phyloP scores from a whole-genome alignment of 1,140 invertebrate species.

The Philopotamus ludificatus region DNA sequence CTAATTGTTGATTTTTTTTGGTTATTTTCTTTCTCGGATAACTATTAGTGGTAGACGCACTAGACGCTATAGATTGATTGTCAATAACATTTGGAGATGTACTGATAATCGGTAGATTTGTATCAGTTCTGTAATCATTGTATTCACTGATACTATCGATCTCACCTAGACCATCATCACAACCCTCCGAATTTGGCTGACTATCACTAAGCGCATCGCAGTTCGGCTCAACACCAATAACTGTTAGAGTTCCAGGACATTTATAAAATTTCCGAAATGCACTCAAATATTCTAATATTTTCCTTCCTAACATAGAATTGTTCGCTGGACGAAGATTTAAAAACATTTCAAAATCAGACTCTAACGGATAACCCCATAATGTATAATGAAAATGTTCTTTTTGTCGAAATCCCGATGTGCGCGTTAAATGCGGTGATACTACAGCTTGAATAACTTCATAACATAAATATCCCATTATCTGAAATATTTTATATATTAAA shows the following conservation, averaged over 20 bases:
- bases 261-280: slow-evolving; percentile 55
- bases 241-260: slow-evolving; percentile 36
- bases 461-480: slow-evolving; percentile 60
- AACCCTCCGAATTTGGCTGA: slow-evolving; percentile 51
- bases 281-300: slow-evolving; percentile 57
- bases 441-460: slow-evolving; percentile 56
- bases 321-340: slow-evolving; percentile 59
- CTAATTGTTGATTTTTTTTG: slow-evolving; percentile 50
- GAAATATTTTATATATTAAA: slow-evolving; percentile 38
- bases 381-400: slow-evolving; percentile 57
- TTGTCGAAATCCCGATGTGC: slow-evolving; percentile 52
- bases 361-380: slow-evolving; percentile 60
- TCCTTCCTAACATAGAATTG: slow-evolving; percentile 56
- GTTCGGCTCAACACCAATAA: not conserved
- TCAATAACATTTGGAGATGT: slow-evolving; percentile 1
- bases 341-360: slow-evolving; percentile 58
- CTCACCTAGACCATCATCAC: slow-evolving; percentile 51
- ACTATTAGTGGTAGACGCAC: slow-evolving; percentile 3
- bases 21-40: not conserved
- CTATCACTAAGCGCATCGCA: slow-evolving; percentile 42
- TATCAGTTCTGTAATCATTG: slow-evolving; percentile 16
- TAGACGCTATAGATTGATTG: slow-evolving; percentile 24
- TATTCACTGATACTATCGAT: slow-evolving; percentile 42
- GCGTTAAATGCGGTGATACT: slow-evolving; percentile 52
- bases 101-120: not conserved